Evolutionary conservation across 1,140 invertebrate genomes (phyloP), one percentile per base, ranked within the genome.

Genomic region (Drosophila ananassae): DNA sequence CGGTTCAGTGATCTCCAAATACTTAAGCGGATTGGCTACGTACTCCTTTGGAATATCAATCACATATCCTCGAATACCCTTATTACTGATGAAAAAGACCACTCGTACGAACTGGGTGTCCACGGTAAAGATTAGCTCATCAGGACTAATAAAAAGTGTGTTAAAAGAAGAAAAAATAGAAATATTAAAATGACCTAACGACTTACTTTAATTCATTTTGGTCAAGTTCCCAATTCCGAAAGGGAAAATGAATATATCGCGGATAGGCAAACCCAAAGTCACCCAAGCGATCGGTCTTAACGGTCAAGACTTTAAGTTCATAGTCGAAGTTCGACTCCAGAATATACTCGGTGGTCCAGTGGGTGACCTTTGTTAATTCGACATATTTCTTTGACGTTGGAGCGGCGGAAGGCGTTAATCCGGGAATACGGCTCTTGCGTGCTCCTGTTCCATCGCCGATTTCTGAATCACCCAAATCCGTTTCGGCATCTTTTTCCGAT

Each of bases 231-330:
- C 90, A 91, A 25, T 77, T 3, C 1, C 73, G 59, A 48, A 91
- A 91, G 3, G 90, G 90, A 52, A 90, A 91, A 24, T 91, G 90
- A 1, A 46, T 69, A 47, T 91, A 91, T 0, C 85, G 67, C 13
- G 58, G 75, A 32, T 48, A 90, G 10, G 90, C 90, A 5, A 91
- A 75, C 0, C 85, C 90, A 59, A 91, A 85, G 2, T 73, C 37
- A 1, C 90, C 90, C 55, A 91, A 56, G 0, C 90, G 77, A 77
- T 91, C 73, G 0, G 90, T 91, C n/a, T 76, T 80, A 2, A 91
- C 50, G 0, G 73, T 84, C 3, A 90, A 8, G 0, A 61, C 77
- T 0, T 13, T 32, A 2, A 28, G 55, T 7, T 59, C 34, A 8
- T 41, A 48, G 54, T 90, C 39, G 10, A 79, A 81, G 13, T 71